These are phyloP conservation scores for Euspilapteryx auroguttella DNA, from an alignment of 2,888 invertebrate genomes.

Conservation along the genomic window DNA sequence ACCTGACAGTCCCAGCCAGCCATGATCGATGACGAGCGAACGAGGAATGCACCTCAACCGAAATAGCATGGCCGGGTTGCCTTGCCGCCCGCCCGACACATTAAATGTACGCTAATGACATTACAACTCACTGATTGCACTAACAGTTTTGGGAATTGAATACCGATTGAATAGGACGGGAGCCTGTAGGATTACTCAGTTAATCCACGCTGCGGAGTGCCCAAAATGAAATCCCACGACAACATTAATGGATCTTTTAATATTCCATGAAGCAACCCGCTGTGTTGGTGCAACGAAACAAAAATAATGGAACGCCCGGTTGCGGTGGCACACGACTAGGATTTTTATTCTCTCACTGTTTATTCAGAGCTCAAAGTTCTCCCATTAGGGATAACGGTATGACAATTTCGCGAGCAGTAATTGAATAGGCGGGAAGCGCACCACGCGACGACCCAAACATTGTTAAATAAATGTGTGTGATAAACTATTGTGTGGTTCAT, in stretches of 20 bases:
- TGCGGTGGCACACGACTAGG: constrained; percentile 44
- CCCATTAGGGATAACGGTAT: constrained; percentile 45
- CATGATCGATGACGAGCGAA: constrained; percentile 38
- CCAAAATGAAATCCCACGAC: constrained; percentile 16
- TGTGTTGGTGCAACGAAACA: constrained; percentile 17
- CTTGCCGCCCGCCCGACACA: constrained; percentile 20
- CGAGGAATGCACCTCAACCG: constrained; percentile 28
- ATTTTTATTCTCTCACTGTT: constrained; percentile 36
- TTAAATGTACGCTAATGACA: constrained; percentile 35
- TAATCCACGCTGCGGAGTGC: not conserved
- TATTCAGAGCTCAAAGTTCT: constrained; percentile 39
- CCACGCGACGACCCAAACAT: constrained; percentile 30
- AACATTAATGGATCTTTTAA: constrained; percentile 24
- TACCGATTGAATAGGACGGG: no score
- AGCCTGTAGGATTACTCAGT: no score
- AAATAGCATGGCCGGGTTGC: constrained; percentile 23
- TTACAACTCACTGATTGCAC: constrained; percentile 17
- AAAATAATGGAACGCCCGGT: constrained; percentile 46
- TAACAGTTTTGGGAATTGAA: constrained; percentile 18
- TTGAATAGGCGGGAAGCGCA: constrained; percentile 48
- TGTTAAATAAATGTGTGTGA: constrained; percentile 38
- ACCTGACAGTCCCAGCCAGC: constrained; percentile 32
- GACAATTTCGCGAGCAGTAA: constrained; percentile 42
- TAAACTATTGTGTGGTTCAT: constrained; percentile 31
- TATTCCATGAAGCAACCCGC: constrained; percentile 25